phyloP scores from a whole-genome alignment of 37 sponge, comb jelly and placozoan genomes.

The Eunapius fragilis region DNA sequence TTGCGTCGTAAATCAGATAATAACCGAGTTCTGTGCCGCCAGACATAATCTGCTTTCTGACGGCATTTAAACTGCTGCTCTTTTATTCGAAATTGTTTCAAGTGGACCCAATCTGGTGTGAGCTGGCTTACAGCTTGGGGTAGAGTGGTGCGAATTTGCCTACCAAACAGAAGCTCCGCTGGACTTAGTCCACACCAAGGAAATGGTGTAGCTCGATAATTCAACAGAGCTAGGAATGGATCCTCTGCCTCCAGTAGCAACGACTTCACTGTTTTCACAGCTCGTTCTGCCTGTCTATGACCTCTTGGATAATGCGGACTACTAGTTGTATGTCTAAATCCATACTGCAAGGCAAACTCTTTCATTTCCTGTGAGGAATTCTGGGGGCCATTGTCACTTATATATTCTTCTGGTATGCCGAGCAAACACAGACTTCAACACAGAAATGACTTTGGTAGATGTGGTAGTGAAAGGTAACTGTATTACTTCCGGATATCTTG shows the following conservation, averaged over 20 bases:
- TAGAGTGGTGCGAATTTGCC: slow-evolving; percentile 39
- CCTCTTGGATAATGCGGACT: slow-evolving; percentile 54
- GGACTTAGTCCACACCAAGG: slow-evolving; percentile 56
- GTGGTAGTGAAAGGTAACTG: slow-evolving; percentile 34
- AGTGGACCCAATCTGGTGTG: neutral
- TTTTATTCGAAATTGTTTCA: neutral
- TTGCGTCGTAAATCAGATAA: no score
- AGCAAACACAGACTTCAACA: slow-evolving; percentile 30
- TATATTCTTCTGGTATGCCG: slow-evolving; percentile 30
- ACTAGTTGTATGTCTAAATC: slow-evolving; percentile 28
- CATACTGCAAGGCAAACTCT: slow-evolving; percentile 23
- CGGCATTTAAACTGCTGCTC: neutral
- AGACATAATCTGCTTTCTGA: no score
- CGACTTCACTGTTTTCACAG: slow-evolving; percentile 48
- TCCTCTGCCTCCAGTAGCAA: slow-evolving; percentile 23
- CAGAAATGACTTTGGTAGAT: slow-evolving; percentile 15
- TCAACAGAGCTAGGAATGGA: slow-evolving; percentile 42
- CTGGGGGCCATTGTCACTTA: slow-evolving; percentile 40
- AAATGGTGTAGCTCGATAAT: slow-evolving; percentile 58
- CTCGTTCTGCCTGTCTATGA: slow-evolving; percentile 56
- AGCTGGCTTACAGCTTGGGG: slow-evolving; percentile 36
- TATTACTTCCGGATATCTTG: slow-evolving; percentile 34
- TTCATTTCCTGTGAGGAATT: slow-evolving; percentile 12
- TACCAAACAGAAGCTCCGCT: slow-evolving; percentile 57
- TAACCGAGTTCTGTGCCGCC: no score